A percentile compares a stretch with the other conserved stretches of the same genome.
Conservation (phyloP, 2,888 invertebrate genomes). For the Ametastegia equiseti region DNA sequence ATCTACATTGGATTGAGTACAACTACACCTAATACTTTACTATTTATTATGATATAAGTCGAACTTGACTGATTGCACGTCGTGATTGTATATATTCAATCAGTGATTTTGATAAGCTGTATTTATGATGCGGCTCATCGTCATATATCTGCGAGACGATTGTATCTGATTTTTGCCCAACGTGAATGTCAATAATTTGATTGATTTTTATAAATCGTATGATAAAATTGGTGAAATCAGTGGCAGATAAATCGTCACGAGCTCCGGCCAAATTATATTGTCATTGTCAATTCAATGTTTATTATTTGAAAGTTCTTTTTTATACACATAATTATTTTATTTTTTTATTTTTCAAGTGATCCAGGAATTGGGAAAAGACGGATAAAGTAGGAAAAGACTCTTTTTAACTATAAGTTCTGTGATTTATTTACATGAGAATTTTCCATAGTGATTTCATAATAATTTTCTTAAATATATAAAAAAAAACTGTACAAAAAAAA, state of each 20-base stretch:
- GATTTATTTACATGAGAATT: slow-evolving; percentile 15
- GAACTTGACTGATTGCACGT: not conserved
- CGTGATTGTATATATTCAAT: not conserved
- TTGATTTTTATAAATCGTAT: not conserved
- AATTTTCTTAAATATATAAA: slow-evolving; percentile 9
- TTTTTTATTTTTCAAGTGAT: no score
- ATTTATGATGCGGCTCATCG: not conserved
- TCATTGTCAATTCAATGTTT: no score
- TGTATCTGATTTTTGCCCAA: not conserved
- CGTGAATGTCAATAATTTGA: not conserved
- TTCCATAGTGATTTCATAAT: not conserved
- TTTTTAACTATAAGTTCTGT: not conserved
- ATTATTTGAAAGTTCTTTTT: no score
- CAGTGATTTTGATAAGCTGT: not conserved
- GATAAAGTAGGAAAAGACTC: no score
- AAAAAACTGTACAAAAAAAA: not conserved
- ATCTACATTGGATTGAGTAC: not conserved
- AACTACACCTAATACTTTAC: not conserved
- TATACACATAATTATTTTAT: no score
- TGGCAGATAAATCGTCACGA: not conserved
- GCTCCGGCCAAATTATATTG: not conserved
- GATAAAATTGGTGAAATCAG: not conserved
- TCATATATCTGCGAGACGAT: not conserved
- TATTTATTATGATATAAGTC: not conserved
- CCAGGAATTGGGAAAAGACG: no score